These are phyloP conservation scores for Sinohyriopsis cumingii DNA, from an alignment of 2,888 invertebrate species.

Conservation along the genomic window DNA sequence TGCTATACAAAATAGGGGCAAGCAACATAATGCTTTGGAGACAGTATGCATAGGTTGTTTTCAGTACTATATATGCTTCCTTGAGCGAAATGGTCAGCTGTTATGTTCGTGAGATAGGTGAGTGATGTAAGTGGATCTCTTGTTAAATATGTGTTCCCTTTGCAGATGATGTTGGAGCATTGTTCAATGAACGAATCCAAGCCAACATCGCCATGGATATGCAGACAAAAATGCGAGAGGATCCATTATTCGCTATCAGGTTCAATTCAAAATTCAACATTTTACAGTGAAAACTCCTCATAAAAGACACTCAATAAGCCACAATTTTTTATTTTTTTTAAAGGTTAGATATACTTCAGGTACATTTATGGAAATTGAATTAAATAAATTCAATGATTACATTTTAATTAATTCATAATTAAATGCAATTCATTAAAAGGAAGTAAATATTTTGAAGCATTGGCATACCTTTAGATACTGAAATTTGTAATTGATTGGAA, in stretches of 20 bases:
- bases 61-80: no score
- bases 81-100: neutral
- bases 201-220: conserved; percentile 80
- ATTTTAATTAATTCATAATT: neutral
- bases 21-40: no score
- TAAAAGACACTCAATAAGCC: no score
- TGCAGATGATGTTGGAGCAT: conserved; percentile 59
- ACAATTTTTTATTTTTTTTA: neutral
- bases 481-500: no score
- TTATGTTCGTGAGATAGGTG: no score
- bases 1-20: no score
- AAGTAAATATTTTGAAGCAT: no score
- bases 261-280: conserved; percentile 21
- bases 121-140: no score
- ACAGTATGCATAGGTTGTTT: no score
- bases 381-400: conserved; percentile 1
- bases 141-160: neutral
- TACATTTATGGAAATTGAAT: neutral
- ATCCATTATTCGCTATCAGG: conserved; percentile 91
- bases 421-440: neutral
- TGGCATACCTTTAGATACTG: no score
- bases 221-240: conserved; percentile 91
- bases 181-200: conserved; percentile 65
- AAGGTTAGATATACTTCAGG: neutral
- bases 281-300: neutral